These are phyloP conservation scores for Leptopterna dolabrata DNA, from an alignment of 2,888 invertebrate genomes.

Conservation along the genomic window DNA sequence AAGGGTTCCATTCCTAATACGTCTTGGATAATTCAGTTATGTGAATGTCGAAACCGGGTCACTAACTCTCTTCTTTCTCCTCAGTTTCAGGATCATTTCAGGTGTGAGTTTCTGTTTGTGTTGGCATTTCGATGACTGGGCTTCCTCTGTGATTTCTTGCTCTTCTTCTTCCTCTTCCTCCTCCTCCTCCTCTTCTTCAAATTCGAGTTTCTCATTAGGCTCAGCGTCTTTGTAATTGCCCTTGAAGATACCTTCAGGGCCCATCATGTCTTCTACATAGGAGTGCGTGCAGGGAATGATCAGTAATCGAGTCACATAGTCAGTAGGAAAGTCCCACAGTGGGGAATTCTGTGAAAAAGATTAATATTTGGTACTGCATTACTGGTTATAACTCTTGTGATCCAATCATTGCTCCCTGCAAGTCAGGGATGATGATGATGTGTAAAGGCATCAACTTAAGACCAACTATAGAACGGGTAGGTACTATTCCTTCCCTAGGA, in stretches of 20 bases:
- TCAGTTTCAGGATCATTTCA: slow-evolving; percentile 11
- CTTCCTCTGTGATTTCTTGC: not conserved
- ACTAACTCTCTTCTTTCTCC: slow-evolving; percentile 8
- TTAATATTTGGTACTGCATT: not conserved
- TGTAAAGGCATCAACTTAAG: too few relatives aligned
- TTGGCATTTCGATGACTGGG: not conserved
- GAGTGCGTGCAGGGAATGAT: slow-evolving; percentile 20
- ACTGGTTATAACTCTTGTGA: too few relatives aligned
- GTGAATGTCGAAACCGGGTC: not conserved
- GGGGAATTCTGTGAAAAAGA: slow-evolving; percentile 13
- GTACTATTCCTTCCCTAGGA: too few relatives aligned
- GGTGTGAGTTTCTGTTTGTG: not conserved
- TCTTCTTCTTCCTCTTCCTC: slow-evolving; percentile 8
- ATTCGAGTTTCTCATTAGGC: not conserved
- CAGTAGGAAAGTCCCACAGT: slow-evolving; percentile 43
- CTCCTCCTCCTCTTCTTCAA: not conserved
- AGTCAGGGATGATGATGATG: too few relatives aligned
- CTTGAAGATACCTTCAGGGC: slow-evolving; percentile 52
- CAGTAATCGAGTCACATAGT: slow-evolving; percentile 21
- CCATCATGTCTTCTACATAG: slow-evolving; percentile 31
- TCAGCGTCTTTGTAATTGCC: slow-evolving; percentile 33
- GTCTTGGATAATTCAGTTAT: not conserved
- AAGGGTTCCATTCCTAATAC: too few relatives aligned
- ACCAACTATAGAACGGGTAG: too few relatives aligned
- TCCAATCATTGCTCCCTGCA: too few relatives aligned